Evolutionary conservation across 2,888 invertebrate species (phyloP).

Genomic region (Heteromurus nitidus): DNA sequence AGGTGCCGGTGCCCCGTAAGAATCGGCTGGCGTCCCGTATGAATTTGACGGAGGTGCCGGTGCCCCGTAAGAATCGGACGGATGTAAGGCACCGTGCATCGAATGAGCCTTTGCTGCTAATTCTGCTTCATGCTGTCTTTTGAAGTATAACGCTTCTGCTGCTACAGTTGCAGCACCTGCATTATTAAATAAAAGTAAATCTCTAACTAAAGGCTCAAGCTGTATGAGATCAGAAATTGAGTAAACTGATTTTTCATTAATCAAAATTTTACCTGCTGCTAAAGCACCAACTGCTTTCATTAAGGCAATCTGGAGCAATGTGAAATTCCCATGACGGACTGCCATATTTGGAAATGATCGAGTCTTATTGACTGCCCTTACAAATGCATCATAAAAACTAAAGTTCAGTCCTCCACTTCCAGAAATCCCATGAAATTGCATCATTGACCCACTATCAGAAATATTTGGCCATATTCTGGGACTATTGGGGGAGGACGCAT

Average conservation of each 20-base stretch:
- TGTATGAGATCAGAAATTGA: conserved; percentile 35
- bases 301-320: conserved; percentile 65
- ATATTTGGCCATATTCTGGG: conserved; percentile 48
- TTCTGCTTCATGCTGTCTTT: conserved; percentile 44
- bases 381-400: conserved; percentile 53
- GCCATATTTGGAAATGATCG: conserved; percentile 43
- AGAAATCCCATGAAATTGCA: conserved; percentile 44
- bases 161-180: background rate
- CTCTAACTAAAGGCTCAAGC: too few relatives aligned
- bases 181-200: background rate
- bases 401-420: conserved; percentile 49
- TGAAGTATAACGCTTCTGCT: conserved; percentile 62
- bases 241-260: too few relatives aligned
- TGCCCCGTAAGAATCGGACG: conserved; percentile 24
- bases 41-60: conserved; percentile 15
- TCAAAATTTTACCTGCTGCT: conserved; percentile 62
- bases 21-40: conserved; percentile 22
- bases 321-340: conserved; percentile 67
- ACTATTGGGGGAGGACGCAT: background rate
- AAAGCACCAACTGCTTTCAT: conserved; percentile 67
- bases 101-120: conserved; percentile 7
- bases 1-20: conserved; percentile 16
- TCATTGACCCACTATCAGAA: conserved; percentile 34
- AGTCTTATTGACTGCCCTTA: conserved; percentile 48
- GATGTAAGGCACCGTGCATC: background rate